A percentile compares a stretch with the other conserved stretches of the same genome.
phyloP scores from a whole-genome alignment of 2,888 invertebrate species.

The Stenodera caucasica region DNA sequence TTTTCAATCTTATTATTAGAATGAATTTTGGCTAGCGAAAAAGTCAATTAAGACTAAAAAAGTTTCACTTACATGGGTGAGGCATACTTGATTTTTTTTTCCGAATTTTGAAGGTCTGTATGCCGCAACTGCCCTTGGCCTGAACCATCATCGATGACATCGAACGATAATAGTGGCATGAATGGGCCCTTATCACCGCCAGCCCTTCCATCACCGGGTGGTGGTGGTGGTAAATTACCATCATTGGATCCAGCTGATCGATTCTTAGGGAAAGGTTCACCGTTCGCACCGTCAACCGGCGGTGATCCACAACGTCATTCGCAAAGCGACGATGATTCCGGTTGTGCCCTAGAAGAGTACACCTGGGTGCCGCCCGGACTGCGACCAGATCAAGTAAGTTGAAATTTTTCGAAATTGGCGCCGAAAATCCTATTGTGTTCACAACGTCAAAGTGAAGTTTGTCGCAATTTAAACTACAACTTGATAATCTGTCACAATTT shows the following conservation, averaged over 20 bases:
- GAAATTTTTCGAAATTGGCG: no score
- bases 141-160: constrained; percentile 51
- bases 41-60: no score
- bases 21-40: no score
- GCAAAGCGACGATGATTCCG: constrained; percentile 96
- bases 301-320: constrained; percentile 79
- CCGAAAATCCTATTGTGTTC: no score
- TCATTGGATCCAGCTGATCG: constrained; percentile 59
- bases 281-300: constrained; percentile 53
- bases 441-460: no score
- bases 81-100: no score
- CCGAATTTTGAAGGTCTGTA: constrained; percentile 68
- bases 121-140: constrained; percentile 81
- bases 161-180: constrained; percentile 56
- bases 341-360: constrained; percentile 96
- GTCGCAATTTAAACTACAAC: no score
- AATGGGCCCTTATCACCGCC: constrained; percentile 54
- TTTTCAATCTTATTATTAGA: no score
- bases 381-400: constrained; percentile 89
- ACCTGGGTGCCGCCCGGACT: constrained; percentile 98
- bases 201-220: constrained; percentile 52
- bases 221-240: constrained; percentile 49
- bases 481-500: no score
- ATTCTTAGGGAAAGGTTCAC: constrained; percentile 63
- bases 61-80: no score